Evolutionary conservation across 2,797 vertebrate species (phyloP), one percentile per base, ranked within the genome.

Genomic region (Acanthurus leucopareius): DNA sequence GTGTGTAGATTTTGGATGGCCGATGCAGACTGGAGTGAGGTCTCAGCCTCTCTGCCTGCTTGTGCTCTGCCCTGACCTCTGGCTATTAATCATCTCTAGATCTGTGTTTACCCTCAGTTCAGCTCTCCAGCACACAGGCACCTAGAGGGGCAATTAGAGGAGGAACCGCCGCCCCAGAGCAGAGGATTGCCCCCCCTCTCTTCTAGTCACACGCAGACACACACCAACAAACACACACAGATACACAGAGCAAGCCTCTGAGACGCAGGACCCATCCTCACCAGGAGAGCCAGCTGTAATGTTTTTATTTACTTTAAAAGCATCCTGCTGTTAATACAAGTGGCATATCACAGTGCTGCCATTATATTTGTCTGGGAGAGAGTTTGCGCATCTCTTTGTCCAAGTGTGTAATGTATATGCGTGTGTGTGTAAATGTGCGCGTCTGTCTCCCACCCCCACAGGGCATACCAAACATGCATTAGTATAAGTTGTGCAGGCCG

Each of bases 61-160:
- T 91, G 94, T 94, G 94, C 96, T 96, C 95, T 92, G 91, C 94
- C 94, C 93, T 96, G 97, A 96, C 94, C 96, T 70, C 68, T 48
- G 92, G 96, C 97, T 97, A 98, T 99, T 99, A 99, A 99, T 99
- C 98, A 99, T 98, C 94, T 91, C 95, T 91, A 94, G 95, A 96
- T 97, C 96, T 98, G 92, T 98, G 97, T 97, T 98, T 98, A 97
- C 96, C 93, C 95, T 96, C 95, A 96, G 96, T 97, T 97, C 97
- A 95, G 97, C 97, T 97, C 97, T 97, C 97, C 96, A 97, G 96
- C 95, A 94, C 96, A 94, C 94, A 96, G 95, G 97, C 97, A 97
- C 96, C 98, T 97, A 96, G 97, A 98, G 97, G 97, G 97, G 98
- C 97, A 99, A 99, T 99, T 99, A 99, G 96, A 97, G 97, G 96